phyloP scores from a whole-genome alignment of 37 sponge, comb jelly and placozoan genomes.

The Spongia lamella region DNA sequence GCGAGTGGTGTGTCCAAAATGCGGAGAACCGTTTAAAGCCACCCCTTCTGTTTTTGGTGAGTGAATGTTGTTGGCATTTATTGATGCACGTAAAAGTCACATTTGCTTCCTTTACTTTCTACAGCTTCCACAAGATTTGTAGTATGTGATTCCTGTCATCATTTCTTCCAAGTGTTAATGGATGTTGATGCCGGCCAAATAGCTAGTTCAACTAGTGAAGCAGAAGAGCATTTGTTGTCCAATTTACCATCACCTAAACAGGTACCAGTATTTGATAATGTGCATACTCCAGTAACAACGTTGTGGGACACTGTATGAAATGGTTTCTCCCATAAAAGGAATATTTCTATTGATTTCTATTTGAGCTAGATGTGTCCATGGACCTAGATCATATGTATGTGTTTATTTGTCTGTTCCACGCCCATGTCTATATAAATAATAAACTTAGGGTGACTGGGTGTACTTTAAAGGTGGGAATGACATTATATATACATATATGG shows the following conservation, averaged over 20 bases:
- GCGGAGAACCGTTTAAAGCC: constrained; percentile 50
- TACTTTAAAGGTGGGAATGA: too few relatives aligned
- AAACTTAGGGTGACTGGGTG: too few relatives aligned
- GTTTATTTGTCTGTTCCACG: too few relatives aligned
- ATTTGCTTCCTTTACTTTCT: background rate
- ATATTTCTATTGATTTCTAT: too few relatives aligned
- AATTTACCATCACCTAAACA: constrained; percentile 55
- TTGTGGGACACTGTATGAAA: too few relatives aligned
- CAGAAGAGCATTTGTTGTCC: constrained; percentile 2
- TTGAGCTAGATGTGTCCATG: too few relatives aligned
- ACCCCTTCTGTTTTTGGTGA: constrained; percentile 35
- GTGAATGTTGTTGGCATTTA: background rate
- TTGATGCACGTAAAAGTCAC: background rate
- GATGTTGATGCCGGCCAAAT: background rate
- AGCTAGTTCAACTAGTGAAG: background rate
- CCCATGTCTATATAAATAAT: too few relatives aligned
- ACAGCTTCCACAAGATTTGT: constrained; percentile 63
- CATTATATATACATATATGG: too few relatives aligned
- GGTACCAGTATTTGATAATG: constrained; percentile 38
- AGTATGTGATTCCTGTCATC: constrained; percentile 67
- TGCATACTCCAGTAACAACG: too few relatives aligned
- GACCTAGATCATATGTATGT: too few relatives aligned
- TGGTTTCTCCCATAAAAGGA: too few relatives aligned
- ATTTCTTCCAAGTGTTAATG: constrained; percentile 51
- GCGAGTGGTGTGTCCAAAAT: constrained; percentile 40